A percentile compares a stretch with the other conserved stretches of the same genome.
Evolutionary conservation across 2,888 invertebrate genomes (phyloP).

Genomic region (Pseudanteris insignis): DNA sequence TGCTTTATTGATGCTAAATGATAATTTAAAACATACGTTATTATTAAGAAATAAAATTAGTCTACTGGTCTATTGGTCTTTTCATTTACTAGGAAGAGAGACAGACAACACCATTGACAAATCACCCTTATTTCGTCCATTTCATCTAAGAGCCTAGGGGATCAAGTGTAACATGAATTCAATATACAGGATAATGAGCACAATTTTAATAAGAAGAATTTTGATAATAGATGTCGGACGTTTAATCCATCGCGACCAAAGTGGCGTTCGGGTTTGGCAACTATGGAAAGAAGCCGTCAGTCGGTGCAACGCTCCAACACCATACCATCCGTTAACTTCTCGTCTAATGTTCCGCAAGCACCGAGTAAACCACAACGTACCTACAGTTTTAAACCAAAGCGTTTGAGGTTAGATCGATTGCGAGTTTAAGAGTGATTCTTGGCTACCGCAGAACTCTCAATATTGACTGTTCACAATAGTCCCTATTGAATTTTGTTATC

Average conservation of each 20-base stretch:
- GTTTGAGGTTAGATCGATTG: slow-evolving; percentile 62
- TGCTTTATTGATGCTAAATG: no score
- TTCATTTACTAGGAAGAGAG: no score
- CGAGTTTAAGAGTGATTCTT: slow-evolving; percentile 52
- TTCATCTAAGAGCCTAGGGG: no score
- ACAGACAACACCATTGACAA: no score
- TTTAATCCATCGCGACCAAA: slow-evolving; percentile 63
- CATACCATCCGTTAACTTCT: slow-evolving; percentile 58
- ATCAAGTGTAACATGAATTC: background rate
- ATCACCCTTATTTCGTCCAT: no score
- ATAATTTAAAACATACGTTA: no score
- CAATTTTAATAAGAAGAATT: slow-evolving; percentile 43
- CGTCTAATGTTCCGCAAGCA: slow-evolving; percentile 57
- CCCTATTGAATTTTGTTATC: background rate
- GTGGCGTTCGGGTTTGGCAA: slow-evolving; percentile 55
- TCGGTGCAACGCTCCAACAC: slow-evolving; percentile 62
- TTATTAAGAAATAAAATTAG: no score
- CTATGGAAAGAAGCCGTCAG: slow-evolving; percentile 53
- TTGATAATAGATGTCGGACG: slow-evolving; percentile 62
- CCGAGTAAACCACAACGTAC: slow-evolving; percentile 61
- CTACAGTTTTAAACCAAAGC: slow-evolving; percentile 65
- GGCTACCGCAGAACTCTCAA: slow-evolving; percentile 30
- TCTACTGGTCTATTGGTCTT: no score
- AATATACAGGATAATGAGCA: slow-evolving; percentile 7
- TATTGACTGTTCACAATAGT: slow-evolving; percentile 1